Conservation (phyloP, 2,797 vertebrate genomes). For the Acipenser ruthenus region DNA sequence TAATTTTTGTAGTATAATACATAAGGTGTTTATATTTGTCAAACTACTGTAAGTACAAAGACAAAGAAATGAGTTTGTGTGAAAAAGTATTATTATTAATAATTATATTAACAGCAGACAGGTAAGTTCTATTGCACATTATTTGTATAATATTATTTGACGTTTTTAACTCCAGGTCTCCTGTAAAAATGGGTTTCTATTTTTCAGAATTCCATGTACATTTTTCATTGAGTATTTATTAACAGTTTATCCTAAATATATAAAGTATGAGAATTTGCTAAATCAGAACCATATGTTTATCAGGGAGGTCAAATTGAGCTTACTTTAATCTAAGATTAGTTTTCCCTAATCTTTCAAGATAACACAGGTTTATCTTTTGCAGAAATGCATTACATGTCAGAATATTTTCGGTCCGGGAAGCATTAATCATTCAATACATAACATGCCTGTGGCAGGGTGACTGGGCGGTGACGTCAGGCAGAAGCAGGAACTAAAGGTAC, state of each 20-base stretch:
- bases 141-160: background rate
- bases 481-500: too few relatives aligned
- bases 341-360: conserved; percentile 27
- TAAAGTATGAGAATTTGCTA: conserved; percentile 21
- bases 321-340: conserved; percentile 53
- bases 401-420: background rate
- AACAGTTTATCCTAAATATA: conserved; percentile 33
- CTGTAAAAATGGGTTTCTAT: conserved; percentile 14
- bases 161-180: background rate
- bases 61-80: too few relatives aligned
- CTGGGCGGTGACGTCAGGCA: too few relatives aligned
- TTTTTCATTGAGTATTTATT: conserved; percentile 30
- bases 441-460: too few relatives aligned
- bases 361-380: conserved; percentile 15
- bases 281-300: conserved; percentile 60
- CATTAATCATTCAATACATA: background rate
- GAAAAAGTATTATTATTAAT: too few relatives aligned
- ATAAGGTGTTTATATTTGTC: too few relatives aligned
- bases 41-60: too few relatives aligned
- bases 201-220: conserved; percentile 7
- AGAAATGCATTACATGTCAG: conserved; percentile 17
- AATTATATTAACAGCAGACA: background rate
- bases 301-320: conserved; percentile 44
- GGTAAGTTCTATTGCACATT: background rate
- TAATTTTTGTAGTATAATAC: too few relatives aligned